Conservation (phyloP, 2,797 vertebrate genomes). For the Scleropages formosus region DNA sequence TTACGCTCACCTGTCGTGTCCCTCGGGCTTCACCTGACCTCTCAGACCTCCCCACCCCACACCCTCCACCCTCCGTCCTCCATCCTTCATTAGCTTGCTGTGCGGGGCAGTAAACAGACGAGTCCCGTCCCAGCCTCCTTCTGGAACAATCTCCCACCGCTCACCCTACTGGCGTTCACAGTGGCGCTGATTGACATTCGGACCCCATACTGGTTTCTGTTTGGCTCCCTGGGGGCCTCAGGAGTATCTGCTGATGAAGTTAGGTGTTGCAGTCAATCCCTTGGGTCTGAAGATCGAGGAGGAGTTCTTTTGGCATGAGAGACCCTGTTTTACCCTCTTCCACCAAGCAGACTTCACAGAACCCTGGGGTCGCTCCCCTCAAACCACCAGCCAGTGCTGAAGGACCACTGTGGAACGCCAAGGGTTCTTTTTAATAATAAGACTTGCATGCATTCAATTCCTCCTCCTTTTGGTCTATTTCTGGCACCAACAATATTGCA, state of each 20-base stretch:
- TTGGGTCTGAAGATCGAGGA: too few relatives aligned
- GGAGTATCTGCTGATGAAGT: too few relatives aligned
- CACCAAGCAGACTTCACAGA: too few relatives aligned
- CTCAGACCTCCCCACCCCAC: constrained; percentile 39
- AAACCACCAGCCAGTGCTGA: too few relatives aligned
- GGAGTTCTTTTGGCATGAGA: too few relatives aligned
- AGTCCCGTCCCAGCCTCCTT: constrained; percentile 56
- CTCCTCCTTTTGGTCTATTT: background rate
- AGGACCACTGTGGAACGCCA: too few relatives aligned
- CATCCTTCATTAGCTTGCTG: background rate
- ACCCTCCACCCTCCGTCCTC: constrained; percentile 16
- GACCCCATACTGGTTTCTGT: background rate
- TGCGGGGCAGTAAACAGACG: constrained; percentile 48
- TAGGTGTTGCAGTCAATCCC: too few relatives aligned
- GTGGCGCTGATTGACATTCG: constrained; percentile 59
- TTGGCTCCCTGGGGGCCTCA: too few relatives aligned
- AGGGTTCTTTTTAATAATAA: too few relatives aligned
- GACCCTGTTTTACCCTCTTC: too few relatives aligned
- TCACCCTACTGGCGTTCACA: constrained; percentile 47
- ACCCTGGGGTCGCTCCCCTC: too few relatives aligned
- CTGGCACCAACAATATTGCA: background rate
- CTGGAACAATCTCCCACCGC: constrained; percentile 56
- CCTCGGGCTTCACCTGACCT: constrained; percentile 43
- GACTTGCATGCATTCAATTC: too few relatives aligned
- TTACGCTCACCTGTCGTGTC: constrained; percentile 60